Evolutionary conservation across 2,797 vertebrate species (phyloP).

Genomic region (Oophaga sylvatica): DNA sequence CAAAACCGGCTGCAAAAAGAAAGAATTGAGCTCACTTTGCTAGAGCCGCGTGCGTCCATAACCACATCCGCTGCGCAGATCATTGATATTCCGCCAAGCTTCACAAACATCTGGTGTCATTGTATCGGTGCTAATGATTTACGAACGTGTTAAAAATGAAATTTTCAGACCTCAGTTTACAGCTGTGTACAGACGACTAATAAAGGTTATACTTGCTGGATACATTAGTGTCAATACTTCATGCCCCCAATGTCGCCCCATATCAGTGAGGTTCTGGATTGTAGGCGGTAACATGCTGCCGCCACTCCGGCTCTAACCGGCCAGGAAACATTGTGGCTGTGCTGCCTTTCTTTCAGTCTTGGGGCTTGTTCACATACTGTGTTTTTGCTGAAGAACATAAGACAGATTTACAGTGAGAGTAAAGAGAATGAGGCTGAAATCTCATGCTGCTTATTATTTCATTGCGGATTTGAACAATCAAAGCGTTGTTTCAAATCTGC

Average conservation of each 20-base stretch:
- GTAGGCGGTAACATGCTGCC: too few species aligned
- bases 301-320: background rate
- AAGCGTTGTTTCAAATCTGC: too few species aligned
- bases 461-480: too few species aligned
- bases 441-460: too few species aligned
- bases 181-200: background rate
- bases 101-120: background rate
- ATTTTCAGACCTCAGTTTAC: conserved; percentile 25
- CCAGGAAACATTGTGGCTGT: too few species aligned
- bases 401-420: too few species aligned
- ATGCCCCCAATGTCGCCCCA: background rate
- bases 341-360: too few species aligned
- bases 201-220: conserved; percentile 26
- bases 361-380: too few species aligned
- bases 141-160: background rate
- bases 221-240: background rate
- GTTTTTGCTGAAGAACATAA: too few species aligned
- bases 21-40: conserved; percentile 69
- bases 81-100: too few species aligned
- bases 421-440: too few species aligned
- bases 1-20: conserved; percentile 68
- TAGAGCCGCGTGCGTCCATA: conserved; percentile 45
- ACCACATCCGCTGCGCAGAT: background rate
- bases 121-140: conserved; percentile 3
- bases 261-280: background rate